phyloP scores from a whole-genome alignment of 1,140 invertebrate species.

The Magallana ariakensis region DNA sequence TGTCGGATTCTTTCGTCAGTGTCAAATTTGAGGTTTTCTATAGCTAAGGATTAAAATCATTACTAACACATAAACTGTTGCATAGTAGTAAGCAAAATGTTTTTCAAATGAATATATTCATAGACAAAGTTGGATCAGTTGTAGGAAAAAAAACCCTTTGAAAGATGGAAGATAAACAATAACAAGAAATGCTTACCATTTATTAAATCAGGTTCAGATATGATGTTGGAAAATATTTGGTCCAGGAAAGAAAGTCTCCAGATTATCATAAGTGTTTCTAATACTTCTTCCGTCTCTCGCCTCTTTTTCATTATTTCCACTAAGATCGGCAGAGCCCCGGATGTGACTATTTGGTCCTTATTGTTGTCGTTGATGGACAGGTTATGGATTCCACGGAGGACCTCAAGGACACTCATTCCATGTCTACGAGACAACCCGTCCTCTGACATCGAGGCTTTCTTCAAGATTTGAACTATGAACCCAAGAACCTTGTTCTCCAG shows the following conservation, averaged over 20 bases:
- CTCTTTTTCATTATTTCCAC: constrained; percentile 36
- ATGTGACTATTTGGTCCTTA: constrained; percentile 34
- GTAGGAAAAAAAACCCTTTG: neutral
- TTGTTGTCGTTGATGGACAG: constrained; percentile 46
- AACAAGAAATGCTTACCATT: constrained; percentile 17
- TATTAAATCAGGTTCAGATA: neutral
- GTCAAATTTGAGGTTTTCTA: constrained; percentile 27
- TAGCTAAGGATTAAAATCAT: neutral
- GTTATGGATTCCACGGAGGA: constrained; percentile 41
- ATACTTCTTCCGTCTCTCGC: constrained; percentile 24
- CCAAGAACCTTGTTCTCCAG: constrained; percentile 17
- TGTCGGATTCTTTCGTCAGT: constrained; percentile 39
- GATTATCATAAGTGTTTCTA: neutral
- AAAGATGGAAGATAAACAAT: too few relatives aligned
- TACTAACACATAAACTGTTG: neutral
- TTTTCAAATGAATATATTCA: neutral
- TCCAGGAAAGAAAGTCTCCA: constrained; percentile 49
- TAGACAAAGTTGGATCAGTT: neutral
- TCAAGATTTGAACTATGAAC: constrained; percentile 49
- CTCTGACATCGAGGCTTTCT: constrained; percentile 14
- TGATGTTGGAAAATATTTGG: constrained; percentile 12
- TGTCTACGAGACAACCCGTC: constrained; percentile 42
- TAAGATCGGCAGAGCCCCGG: constrained; percentile 4
- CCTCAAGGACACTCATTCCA: constrained; percentile 46
- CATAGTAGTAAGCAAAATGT: neutral